These are phyloP conservation scores for Parapsyche elsis DNA, from an alignment of 1,140 invertebrate genomes.

Conservation along the genomic window DNA sequence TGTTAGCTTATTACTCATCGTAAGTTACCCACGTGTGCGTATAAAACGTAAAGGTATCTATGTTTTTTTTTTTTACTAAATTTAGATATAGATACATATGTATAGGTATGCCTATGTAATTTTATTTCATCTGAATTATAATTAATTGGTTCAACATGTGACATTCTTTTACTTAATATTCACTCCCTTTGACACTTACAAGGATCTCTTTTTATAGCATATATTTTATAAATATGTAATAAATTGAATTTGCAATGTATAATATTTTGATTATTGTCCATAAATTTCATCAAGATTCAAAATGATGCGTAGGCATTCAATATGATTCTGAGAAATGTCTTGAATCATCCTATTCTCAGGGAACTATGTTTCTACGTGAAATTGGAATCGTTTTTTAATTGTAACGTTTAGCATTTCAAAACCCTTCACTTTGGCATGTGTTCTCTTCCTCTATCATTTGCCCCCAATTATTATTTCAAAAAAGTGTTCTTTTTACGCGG, in stretches of 20 bases:
- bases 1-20: not conserved
- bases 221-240: no score
- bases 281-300: not conserved
- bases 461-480: not conserved
- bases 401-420: constrained; percentile 24
- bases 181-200: no score
- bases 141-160: no score
- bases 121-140: no score
- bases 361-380: not conserved
- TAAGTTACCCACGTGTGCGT: not conserved
- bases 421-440: constrained; percentile 34
- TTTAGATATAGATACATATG: not conserved
- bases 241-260: no score
- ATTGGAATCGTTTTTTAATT: constrained; percentile 37
- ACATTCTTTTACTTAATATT: no score
- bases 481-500: not conserved
- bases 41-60: not conserved
- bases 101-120: not conserved
- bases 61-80: not conserved
- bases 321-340: not conserved
- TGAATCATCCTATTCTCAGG: not conserved
- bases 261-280: no score
- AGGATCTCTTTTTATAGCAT: no score
- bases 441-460: constrained; percentile 7
- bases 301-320: not conserved